A percentile compares a stretch with the other conserved stretches of the same genome.
phyloP scores from a whole-genome alignment of 1,140 invertebrate species.

The Eriosoma lanigerum region DNA sequence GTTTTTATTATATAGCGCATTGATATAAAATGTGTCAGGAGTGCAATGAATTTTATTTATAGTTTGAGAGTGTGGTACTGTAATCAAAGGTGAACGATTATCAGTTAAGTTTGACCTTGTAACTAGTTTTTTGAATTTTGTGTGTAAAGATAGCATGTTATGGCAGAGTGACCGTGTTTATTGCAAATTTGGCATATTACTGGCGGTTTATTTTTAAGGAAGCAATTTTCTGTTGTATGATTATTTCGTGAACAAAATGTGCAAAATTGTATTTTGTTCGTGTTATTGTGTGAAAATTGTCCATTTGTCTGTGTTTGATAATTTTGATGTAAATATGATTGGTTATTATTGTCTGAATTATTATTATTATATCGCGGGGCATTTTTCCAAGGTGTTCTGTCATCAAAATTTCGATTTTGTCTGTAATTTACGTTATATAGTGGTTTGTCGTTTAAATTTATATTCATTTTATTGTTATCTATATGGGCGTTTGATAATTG shows the following conservation, averaged over 20 bases:
- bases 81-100: background rate
- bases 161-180: background rate
- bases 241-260: background rate
- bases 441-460: background rate
- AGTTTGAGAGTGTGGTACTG: background rate
- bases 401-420: background rate
- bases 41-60: background rate
- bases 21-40: background rate
- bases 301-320: background rate
- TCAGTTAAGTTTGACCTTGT: background rate
- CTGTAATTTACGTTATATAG: background rate
- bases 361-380: background rate
- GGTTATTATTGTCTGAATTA: background rate
- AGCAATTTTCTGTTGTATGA: background rate
- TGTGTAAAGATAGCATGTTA: background rate
- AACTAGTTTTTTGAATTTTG: background rate
- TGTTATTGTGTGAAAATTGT: background rate
- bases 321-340: background rate
- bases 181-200: background rate
- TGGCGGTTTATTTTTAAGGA: background rate
- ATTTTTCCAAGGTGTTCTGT: background rate
- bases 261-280: background rate
- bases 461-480: background rate
- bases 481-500: background rate
- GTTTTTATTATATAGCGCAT: background rate